These are phyloP conservation scores for Polyodon spathula DNA, from an alignment of 2,113 vertebrate genomes.

Conservation along the genomic window DNA sequence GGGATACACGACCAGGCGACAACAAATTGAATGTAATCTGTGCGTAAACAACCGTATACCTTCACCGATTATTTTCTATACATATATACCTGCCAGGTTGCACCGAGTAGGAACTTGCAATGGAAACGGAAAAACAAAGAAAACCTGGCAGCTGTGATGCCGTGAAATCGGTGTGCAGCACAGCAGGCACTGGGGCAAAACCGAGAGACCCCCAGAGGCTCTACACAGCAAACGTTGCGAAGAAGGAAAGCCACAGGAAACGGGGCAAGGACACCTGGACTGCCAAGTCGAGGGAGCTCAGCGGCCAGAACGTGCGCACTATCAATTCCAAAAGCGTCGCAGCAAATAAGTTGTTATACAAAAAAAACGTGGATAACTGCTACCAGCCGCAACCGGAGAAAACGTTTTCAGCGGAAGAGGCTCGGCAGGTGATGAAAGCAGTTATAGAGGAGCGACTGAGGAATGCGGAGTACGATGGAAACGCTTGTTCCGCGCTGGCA, in stretches of 20 bases:
- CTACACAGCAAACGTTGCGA: not conserved
- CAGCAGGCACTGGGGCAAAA: no score
- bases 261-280: not conserved
- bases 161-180: no score
- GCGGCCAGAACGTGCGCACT: not conserved
- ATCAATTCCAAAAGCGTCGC: not conserved
- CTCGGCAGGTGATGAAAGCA: conserved; percentile 19
- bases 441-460: conserved; percentile 24
- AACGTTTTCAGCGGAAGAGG: conserved; percentile 23
- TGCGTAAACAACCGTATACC: no score
- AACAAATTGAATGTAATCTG: no score
- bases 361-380: not conserved
- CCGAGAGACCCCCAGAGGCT: not conserved
- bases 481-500: conserved; percentile 13
- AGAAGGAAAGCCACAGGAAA: not conserved
- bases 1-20: no score
- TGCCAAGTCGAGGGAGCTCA: not conserved
- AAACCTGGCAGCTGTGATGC: no score
- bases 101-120: no score
- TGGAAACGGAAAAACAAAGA: no score
- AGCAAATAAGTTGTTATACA: not conserved
- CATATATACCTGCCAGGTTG: no score
- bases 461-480: conserved; percentile 16
- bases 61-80: no score
- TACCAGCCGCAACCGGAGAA: conserved; percentile 18